Evolutionary conservation across 1,140 invertebrate genomes (phyloP).

Genomic region (Dryas iulia): DNA sequence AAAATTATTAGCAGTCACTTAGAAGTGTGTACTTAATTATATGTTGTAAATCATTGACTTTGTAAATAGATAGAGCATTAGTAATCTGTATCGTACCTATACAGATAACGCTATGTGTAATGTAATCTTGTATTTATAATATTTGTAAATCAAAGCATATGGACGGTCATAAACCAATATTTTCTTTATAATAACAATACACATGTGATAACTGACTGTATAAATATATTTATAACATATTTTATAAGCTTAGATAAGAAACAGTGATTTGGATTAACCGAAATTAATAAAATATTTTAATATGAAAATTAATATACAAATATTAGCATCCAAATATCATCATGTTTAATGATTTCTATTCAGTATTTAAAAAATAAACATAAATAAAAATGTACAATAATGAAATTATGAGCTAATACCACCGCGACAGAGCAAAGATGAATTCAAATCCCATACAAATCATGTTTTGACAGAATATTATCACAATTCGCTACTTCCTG

Average conservation of each 20-base stretch:
- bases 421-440: no score
- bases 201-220: conserved; percentile 4
- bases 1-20: background rate
- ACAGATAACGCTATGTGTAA: conserved; percentile 2
- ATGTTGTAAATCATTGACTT: conserved; percentile 6
- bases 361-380: no score
- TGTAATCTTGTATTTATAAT: conserved; percentile 11
- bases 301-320: background rate
- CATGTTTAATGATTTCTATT: no score
- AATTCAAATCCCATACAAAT: no score
- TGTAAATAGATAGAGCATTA: conserved; percentile 5
- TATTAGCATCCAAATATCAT: no score
- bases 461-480: no score
- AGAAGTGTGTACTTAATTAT: background rate
- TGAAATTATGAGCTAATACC: no score
- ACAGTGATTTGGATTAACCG: conserved; percentile 6
- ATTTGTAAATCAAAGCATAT: conserved; percentile 13
- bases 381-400: no score
- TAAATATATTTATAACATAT: background rate
- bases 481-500: no score
- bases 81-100: background rate
- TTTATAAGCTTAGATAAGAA: conserved; percentile 11
- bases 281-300: background rate
- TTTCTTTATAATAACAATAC: background rate
- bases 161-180: conserved; percentile 11